phyloP scores from a whole-genome alignment of 2,888 invertebrate species.

The Drosophila meridionalis region DNA sequence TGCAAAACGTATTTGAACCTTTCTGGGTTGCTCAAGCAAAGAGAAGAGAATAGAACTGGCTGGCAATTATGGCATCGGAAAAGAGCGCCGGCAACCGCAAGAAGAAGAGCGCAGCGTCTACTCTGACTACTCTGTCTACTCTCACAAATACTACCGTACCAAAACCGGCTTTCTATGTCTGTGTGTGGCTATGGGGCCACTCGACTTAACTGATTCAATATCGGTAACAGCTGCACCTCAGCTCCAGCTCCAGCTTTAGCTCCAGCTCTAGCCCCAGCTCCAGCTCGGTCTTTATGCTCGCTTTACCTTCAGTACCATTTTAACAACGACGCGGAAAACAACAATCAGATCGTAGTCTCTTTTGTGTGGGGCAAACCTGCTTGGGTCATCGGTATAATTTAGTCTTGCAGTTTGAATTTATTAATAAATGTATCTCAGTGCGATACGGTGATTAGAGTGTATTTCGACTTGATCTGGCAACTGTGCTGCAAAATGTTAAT shows the following conservation, averaged over 20 bases:
- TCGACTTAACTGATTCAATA: constrained; percentile 51
- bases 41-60: constrained; percentile 41
- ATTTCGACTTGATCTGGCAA: background rate
- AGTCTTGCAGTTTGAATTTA: constrained; percentile 28
- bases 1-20: constrained; percentile 16
- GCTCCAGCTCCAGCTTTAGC: constrained; percentile 37
- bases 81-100: constrained; percentile 29
- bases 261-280: constrained; percentile 38
- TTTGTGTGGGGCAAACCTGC: constrained; percentile 38
- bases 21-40: constrained; percentile 21
- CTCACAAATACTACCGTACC: background rate
- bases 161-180: constrained; percentile 65
- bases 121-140: background rate
- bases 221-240: constrained; percentile 37
- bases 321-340: constrained; percentile 76
- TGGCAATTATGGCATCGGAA: constrained; percentile 24
- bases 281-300: constrained; percentile 80
- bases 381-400: constrained; percentile 45
- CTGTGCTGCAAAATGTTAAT: background rate
- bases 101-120: constrained; percentile 30
- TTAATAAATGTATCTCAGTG: constrained; percentile 19
- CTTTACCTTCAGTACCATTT: constrained; percentile 82
- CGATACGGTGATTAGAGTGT: constrained; percentile 34
- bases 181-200: constrained; percentile 29
- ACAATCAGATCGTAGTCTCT: constrained; percentile 62